Percentiles rank a stretch among this genome's conserved stretches.
These are phyloP conservation scores for Torymus texanus DNA, from an alignment of 2,888 invertebrate genomes.

Conservation along the genomic window DNA sequence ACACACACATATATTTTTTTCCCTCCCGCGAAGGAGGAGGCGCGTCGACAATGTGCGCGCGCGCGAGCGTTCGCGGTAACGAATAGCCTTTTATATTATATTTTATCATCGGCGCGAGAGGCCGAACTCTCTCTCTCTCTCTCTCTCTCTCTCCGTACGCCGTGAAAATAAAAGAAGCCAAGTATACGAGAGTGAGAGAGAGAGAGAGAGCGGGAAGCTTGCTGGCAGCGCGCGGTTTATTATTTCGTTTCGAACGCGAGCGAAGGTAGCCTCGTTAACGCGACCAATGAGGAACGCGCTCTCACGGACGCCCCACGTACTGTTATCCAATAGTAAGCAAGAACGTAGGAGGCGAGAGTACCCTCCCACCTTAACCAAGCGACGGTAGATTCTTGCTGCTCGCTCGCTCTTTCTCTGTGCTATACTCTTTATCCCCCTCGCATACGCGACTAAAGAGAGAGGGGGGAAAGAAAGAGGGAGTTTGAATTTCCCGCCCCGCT, in stretches of 20 bases:
- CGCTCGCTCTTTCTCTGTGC: too few species aligned
- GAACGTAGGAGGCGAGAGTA: too few species aligned
- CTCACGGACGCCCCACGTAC: constrained; percentile 71
- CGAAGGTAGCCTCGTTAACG: constrained; percentile 70
- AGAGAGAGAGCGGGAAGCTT: too few species aligned
- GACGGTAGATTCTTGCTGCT: too few species aligned
- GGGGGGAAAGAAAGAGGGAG: background rate
- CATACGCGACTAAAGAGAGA: too few species aligned
- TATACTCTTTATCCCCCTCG: too few species aligned
- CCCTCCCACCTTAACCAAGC: too few species aligned
- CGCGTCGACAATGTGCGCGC: constrained; percentile 47
- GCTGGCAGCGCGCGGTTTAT: constrained; percentile 57
- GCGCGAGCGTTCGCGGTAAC: constrained; percentile 56
- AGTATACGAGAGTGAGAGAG: too few species aligned
- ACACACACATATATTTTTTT: too few species aligned
- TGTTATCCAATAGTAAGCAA: constrained; percentile 64
- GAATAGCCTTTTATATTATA: constrained; percentile 68
- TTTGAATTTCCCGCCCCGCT: constrained; percentile 31
- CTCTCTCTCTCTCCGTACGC: too few species aligned
- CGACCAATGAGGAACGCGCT: constrained; percentile 71
- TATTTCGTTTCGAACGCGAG: constrained; percentile 68
- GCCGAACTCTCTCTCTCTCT: too few species aligned
- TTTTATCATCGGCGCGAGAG: constrained; percentile 62
- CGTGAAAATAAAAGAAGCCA: constrained; percentile 23
- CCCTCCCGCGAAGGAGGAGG: too few species aligned